Evolutionary conservation across 2,113 vertebrate species (phyloP).

Genomic region (Epinephelus cyanopodus): DNA sequence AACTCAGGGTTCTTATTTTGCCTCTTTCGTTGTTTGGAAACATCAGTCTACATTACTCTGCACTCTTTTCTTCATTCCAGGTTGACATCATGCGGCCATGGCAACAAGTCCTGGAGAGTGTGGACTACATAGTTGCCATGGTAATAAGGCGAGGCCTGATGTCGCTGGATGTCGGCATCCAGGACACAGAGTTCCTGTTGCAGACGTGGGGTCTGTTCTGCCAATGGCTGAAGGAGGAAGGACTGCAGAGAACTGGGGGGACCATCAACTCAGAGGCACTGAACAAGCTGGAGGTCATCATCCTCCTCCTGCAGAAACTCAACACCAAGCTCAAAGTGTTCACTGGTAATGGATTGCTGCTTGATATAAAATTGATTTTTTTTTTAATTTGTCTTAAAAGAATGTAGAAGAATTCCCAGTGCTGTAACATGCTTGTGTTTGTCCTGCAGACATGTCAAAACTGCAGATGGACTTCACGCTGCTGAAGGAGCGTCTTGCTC

Average conservation of each 20-base stretch:
- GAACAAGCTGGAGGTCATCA: slow-evolving; percentile 93
- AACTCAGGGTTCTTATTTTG: neutral
- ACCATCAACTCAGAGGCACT: slow-evolving; percentile 88
- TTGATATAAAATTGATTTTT: neutral
- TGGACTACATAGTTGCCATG: slow-evolving; percentile 87
- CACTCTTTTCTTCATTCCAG: slow-evolving; percentile 63
- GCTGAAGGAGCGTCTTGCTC: slow-evolving; percentile 89
- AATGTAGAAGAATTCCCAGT: neutral
- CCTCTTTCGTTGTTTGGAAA: neutral
- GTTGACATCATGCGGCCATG: slow-evolving; percentile 94
- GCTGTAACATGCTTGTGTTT: slow-evolving; percentile 15
- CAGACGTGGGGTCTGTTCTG: slow-evolving; percentile 94
- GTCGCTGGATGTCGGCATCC: slow-evolving; percentile 87
- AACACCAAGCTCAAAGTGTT: slow-evolving; percentile 94
- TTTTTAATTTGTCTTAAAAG: neutral
- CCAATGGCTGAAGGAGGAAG: slow-evolving; percentile 88
- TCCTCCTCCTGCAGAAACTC: slow-evolving; percentile 91
- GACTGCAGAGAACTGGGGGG: slow-evolving; percentile 84
- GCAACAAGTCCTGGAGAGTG: slow-evolving; percentile 91
- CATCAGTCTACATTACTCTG: neutral
- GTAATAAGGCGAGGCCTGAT: slow-evolving; percentile 91
- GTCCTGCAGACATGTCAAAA: slow-evolving; percentile 89
- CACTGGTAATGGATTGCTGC: slow-evolving; percentile 79
- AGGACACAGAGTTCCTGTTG: slow-evolving; percentile 92
- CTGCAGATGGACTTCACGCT: slow-evolving; percentile 90